phyloP scores from a whole-genome alignment of 2,113 vertebrate genomes.

The Apteryx owenii region DNA sequence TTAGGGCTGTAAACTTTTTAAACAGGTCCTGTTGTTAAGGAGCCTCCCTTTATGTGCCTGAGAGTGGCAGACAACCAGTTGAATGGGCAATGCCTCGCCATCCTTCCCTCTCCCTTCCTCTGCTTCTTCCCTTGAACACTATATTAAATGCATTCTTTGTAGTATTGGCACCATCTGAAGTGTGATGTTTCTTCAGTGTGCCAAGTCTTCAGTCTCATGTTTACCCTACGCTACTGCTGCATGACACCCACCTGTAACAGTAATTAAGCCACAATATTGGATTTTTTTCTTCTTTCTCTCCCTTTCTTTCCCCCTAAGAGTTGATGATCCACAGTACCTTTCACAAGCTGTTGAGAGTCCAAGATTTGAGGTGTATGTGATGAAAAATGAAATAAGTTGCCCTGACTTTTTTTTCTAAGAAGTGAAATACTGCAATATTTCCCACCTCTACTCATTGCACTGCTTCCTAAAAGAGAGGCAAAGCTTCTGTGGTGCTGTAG shows the following conservation, averaged over 20 bases:
- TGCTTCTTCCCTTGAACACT: not conserved
- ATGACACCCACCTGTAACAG: not conserved
- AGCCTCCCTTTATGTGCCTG: not conserved
- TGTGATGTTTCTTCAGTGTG: not conserved
- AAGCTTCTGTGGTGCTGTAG: not conserved
- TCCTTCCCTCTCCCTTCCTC: not conserved
- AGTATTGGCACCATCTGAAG: not conserved
- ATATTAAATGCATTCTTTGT: not conserved
- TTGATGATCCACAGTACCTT: not conserved
- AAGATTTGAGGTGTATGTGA: not conserved
- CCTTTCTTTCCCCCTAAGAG: not conserved
- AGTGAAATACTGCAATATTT: too few species aligned
- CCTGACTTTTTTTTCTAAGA: not conserved
- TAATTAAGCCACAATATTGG: not conserved
- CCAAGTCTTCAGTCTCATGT: not conserved
- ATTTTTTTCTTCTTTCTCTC: not conserved
- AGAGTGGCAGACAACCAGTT: not conserved
- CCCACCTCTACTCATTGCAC: not conserved
- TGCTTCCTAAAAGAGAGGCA: not conserved
- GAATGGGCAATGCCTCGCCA: not conserved
- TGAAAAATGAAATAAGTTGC: not conserved
- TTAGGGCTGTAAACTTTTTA: not conserved
- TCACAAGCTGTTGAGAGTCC: not conserved
- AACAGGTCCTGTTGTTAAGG: not conserved
- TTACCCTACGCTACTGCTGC: not conserved